Evolutionary conservation across 2,797 vertebrate species (phyloP), one percentile per base, ranked within the genome.

Genomic region (Allobates femoralis): DNA sequence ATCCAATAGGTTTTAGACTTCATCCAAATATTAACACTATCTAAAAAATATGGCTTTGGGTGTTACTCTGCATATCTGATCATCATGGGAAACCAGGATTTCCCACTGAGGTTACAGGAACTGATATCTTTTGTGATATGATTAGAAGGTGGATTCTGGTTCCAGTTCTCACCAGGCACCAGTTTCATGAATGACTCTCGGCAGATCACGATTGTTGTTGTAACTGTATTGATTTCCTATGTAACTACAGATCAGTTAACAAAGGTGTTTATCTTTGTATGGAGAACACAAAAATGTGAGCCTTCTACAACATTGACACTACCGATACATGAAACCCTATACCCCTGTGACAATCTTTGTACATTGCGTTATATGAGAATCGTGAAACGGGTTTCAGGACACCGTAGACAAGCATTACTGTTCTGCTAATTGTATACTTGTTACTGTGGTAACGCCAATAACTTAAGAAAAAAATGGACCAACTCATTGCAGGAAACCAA

Each of bases 171-270:
- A 55, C 55, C 77, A 60, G 32, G 77, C 56, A 37, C 19, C 30
- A 18, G 51, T 78, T 78, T 58, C 76, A 60, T 62, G 21, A 79
- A 79, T 83, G 81, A 74, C 67, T 74, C 55, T 12, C 28, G 34
- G 69, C 15, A 18, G 14, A 28, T 83, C 81, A 60, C 14, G 32
- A 34, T 37, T 67, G 18, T 51, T 67, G 46, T 46, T 64, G 21
- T 23, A 19, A 32, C 14, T 64, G 19, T 69, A 79, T 73, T 58
- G 18, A 74, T 73, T 83, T 83, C 81, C 67, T 32, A 58, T 26
- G 81, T 74, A 58, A 41, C 81, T 18, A 26, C 81, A 75, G 81
- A 83, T 85, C 77, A 60, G 53, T 30, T 85, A 32, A 85, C 84
- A 85, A 26, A 26, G 64, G 15, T 50, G 11, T 30, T 34, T 55